Conservation (phyloP, 1,140 invertebrate species). For the Procambarus clarkii region DNA sequence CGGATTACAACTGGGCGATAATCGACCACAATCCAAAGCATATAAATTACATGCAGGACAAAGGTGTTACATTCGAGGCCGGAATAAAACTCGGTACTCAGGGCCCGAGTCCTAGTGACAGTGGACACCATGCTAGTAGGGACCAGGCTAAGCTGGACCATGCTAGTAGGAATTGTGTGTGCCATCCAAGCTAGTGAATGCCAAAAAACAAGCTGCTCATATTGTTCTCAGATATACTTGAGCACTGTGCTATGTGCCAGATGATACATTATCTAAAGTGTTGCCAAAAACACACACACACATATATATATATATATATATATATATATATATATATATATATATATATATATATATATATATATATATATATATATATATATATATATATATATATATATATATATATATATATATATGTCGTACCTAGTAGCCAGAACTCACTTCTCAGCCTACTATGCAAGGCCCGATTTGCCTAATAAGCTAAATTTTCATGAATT, state of each 20-base stretch:
- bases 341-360: no score
- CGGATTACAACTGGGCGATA: conserved; percentile 36
- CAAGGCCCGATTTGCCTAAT: no score
- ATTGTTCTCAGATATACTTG: conserved; percentile 23
- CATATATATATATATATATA: no score
- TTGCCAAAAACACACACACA: conserved; percentile 49
- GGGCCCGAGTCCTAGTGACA: conserved; percentile 59
- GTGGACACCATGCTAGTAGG: conserved; percentile 41
- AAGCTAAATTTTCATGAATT: no score
- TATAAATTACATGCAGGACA: conserved; percentile 39
- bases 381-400: no score
- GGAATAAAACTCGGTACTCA: conserved; percentile 39
- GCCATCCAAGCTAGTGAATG: conserved; percentile 62
- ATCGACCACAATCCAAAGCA: conserved; percentile 16
- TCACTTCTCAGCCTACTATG: no score
- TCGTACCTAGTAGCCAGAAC: no score
- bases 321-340: no score
- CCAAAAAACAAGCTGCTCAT: conserved; percentile 60
- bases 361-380: no score
- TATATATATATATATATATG: no score
- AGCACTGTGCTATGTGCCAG: conserved; percentile 57
- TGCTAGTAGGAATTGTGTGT: conserved; percentile 45
- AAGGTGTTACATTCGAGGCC: conserved; percentile 41
- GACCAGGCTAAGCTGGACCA: conserved; percentile 38
- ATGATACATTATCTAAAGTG: conserved; percentile 51